phyloP scores from a whole-genome alignment of 2,888 invertebrate genomes.

The Ophion ellenae region DNA sequence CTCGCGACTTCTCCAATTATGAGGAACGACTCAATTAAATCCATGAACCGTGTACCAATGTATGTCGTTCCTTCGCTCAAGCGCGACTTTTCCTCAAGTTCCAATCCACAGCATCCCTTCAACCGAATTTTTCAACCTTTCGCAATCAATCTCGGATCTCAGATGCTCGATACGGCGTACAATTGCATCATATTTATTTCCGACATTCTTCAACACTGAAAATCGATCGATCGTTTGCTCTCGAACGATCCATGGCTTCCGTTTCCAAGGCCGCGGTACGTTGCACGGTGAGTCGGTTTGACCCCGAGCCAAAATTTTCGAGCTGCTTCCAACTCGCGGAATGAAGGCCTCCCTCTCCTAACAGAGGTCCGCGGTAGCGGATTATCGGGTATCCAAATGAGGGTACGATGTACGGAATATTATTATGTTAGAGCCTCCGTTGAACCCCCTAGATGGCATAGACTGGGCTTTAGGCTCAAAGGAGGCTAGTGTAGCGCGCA shows the following conservation, averaged over 20 bases:
- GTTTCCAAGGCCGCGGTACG: neutral
- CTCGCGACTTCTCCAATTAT: conserved; percentile 67
- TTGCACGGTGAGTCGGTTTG: conserved; percentile 22
- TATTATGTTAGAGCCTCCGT: too few species aligned
- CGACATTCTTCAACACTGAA: neutral
- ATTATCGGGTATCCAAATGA: too few species aligned
- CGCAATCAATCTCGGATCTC: neutral
- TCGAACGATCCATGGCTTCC: conserved; percentile 6
- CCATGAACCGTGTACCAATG: conserved; percentile 47
- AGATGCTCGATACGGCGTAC: neutral
- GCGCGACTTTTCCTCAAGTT: conserved; percentile 23
- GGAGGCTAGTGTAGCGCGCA: too few species aligned
- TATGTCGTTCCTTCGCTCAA: conserved; percentile 9
- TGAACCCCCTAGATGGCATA: too few species aligned
- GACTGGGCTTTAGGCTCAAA: too few species aligned
- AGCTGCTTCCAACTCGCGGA: too few species aligned
- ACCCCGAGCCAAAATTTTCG: neutral
- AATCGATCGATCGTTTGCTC: neutral
- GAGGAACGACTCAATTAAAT: conserved; percentile 71
- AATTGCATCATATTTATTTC: neutral
- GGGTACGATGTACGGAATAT: too few species aligned
- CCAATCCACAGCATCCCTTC: neutral
- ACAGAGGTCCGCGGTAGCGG: too few species aligned
- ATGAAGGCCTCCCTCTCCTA: too few species aligned
- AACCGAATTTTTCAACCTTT: neutral